phyloP scores from a whole-genome alignment of 2,113 vertebrate genomes.

The Toxostoma redivivum region DNA sequence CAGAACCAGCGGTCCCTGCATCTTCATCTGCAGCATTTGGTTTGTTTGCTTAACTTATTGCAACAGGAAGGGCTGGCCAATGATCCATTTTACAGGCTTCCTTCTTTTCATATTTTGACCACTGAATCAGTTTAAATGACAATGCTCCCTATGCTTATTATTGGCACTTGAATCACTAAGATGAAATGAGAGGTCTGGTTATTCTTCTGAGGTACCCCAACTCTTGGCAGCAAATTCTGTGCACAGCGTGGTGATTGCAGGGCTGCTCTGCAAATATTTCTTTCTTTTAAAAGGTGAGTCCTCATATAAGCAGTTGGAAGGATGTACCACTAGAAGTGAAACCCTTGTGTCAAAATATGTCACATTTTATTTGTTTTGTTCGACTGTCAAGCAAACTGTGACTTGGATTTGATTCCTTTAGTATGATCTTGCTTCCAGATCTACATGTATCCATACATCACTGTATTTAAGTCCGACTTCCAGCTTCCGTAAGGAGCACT shows the following conservation, averaged over 20 bases:
- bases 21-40: neutral
- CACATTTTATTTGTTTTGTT: neutral
- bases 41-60: neutral
- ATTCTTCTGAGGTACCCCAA: neutral
- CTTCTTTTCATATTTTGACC: neutral
- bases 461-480: neutral
- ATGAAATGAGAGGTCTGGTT: fast-evolving
- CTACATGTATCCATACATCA: neutral
- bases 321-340: neutral
- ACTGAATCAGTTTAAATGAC: neutral
- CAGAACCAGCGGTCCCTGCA: fast-evolving
- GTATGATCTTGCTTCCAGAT: neutral
- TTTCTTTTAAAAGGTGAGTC: neutral
- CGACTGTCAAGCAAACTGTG: neutral
- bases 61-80: neutral
- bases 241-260: fast-evolving
- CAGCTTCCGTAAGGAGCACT: fast-evolving
- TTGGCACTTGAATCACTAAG: neutral
- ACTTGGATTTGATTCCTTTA: neutral
- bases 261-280: too few species aligned
- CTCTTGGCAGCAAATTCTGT: neutral
- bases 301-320: neutral
- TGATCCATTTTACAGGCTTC: neutral
- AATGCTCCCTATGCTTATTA: neutral
- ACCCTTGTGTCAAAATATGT: neutral